These are phyloP conservation scores for Ursus arctos DNA, from an alignment of 2,113 vertebrate species.

Conservation along the genomic window DNA sequence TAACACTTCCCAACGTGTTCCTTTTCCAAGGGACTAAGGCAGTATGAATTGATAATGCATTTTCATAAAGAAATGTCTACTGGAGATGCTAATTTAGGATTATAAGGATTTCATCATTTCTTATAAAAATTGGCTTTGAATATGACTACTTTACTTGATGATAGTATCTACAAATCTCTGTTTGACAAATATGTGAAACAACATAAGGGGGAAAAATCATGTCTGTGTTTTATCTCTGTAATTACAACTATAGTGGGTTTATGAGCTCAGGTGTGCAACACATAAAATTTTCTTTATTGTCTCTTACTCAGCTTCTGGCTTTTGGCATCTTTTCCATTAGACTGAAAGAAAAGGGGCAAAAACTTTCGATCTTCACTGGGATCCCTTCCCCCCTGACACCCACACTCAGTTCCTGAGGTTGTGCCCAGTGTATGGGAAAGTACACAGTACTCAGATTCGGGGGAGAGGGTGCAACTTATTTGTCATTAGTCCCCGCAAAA, in stretches of 20 bases:
- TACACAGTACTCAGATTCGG: background rate
- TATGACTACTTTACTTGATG: background rate
- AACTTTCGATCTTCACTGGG: background rate
- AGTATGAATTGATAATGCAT: background rate
- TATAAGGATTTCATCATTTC: background rate
- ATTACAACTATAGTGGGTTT: background rate
- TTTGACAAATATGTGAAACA: background rate
- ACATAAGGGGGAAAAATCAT: background rate
- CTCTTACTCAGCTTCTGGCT: background rate
- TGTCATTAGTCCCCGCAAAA: background rate
- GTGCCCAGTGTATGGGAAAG: background rate
- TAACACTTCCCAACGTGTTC: background rate
- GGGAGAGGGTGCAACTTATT: background rate
- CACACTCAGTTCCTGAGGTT: background rate
- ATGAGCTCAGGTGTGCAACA: background rate
- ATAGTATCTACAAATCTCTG: background rate
- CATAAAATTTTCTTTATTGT: background rate
- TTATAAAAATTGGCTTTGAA: background rate
- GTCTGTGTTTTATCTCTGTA: background rate
- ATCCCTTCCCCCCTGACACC: background rate
- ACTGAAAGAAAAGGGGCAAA: background rate
- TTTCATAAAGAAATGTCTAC: constrained; percentile 11
- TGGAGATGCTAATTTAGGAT: background rate
- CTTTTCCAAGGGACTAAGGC: background rate
- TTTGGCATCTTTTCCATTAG: background rate